Conservation (phyloP, 2,888 invertebrate species). For the Lumbricus terrestris region DNA sequence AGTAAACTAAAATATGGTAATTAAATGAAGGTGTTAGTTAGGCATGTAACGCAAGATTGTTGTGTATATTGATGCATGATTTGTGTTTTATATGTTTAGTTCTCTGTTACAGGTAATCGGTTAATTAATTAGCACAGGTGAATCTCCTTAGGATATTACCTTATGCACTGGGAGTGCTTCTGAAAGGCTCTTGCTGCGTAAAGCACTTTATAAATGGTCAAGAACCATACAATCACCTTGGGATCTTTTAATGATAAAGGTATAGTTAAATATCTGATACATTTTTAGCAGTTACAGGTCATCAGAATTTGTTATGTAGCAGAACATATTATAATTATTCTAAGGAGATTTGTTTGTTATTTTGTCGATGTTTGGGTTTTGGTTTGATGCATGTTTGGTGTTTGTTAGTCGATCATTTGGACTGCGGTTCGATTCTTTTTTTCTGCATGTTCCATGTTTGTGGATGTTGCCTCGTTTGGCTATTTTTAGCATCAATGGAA, state of each 20-base stretch:
- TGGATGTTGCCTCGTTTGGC: not conserved
- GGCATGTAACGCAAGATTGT: not conserved
- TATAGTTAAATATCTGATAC: not conserved
- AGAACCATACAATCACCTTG: no score
- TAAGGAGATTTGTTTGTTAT: not conserved
- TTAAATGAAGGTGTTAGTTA: not conserved
- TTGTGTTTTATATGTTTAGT: not conserved
- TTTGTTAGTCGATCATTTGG: not conserved
- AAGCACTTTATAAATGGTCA: no score
- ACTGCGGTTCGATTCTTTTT: not conserved
- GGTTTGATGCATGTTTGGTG: not conserved
- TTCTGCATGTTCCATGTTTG: not conserved
- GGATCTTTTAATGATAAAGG: not conserved
- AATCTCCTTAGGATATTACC: not conserved
- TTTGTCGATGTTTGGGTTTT: not conserved
- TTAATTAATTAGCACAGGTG: not conserved
- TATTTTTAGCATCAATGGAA: not conserved
- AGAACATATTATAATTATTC: no score
- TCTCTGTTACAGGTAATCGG: not conserved
- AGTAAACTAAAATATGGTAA: not conserved
- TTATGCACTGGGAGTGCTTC: no score
- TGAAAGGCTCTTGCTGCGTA: no score
- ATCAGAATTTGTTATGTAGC: not conserved
- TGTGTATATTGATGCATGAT: not conserved
- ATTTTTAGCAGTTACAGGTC: not conserved